A percentile compares a stretch with the other conserved stretches of the same genome.
phyloP scores from a whole-genome alignment of 2,113 vertebrate species.

The Lampris incognitus region DNA sequence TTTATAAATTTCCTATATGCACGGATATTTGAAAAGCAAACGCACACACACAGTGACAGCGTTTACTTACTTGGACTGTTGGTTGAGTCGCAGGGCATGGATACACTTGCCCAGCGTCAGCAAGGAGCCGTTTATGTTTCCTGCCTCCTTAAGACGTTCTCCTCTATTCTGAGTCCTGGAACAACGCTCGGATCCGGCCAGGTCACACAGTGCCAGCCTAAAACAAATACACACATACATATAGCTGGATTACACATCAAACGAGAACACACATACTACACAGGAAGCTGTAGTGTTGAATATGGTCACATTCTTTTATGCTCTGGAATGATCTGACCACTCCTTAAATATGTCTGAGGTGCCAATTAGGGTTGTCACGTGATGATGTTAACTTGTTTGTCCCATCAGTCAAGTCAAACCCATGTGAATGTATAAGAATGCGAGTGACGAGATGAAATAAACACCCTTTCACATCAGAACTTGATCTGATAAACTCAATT shows the following conservation, averaged over 20 bases:
- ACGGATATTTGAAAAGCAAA: background rate
- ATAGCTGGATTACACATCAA: background rate
- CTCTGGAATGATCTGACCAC: too few relatives aligned
- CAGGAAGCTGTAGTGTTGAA: background rate
- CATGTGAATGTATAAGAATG: too few relatives aligned
- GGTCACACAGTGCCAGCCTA: conserved; percentile 92
- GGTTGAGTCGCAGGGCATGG: conserved; percentile 87
- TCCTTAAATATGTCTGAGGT: too few relatives aligned
- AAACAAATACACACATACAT: background rate
- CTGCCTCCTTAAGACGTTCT: conserved; percentile 93
- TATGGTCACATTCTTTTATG: too few relatives aligned
- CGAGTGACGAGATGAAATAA: too few relatives aligned
- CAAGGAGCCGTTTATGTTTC: conserved; percentile 95
- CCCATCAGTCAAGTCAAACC: too few relatives aligned
- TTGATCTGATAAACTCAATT: too few relatives aligned
- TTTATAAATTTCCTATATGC: too few relatives aligned
- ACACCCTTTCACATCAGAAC: too few relatives aligned
- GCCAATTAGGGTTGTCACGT: too few relatives aligned
- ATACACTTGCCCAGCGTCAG: conserved; percentile 94
- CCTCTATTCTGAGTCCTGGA: conserved; percentile 93
- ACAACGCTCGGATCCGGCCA: conserved; percentile 94
- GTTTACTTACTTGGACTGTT: conserved; percentile 89
- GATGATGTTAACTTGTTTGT: too few relatives aligned
- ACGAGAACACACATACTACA: background rate
- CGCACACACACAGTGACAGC: background rate